Evolutionary conservation across 1,140 invertebrate genomes (phyloP), one percentile per base, ranked within the genome.

Genomic region (Sitodiplosis mosellana): DNA sequence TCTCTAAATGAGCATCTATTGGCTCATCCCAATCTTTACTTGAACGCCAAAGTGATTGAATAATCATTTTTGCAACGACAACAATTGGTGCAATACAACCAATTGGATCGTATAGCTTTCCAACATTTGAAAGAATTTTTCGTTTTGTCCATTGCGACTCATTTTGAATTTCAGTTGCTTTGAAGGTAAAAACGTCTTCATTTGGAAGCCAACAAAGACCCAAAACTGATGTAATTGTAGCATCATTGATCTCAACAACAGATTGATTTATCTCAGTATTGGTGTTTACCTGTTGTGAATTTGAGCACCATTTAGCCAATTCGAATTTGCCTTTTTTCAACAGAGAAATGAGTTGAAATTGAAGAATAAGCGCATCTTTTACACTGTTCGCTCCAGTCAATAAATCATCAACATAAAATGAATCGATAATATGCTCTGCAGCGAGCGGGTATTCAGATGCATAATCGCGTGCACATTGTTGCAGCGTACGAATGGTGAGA

Each of bases 51-150:
- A 70, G 34, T 47, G 58, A 42, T 57, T 71, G 68, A 11, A 71
- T 45, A 6, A 70, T 48, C 7, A 65, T 55, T 55, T 71, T 71
- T 20, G 56, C 55, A 12, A 47, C 49, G 10, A 67, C 54, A 11
- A 58, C 57, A 10, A 64, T 37, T 20, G 68, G 64, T 20, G 55
- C 51, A 11, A 68, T 17, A n/a, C 67, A 50, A 19, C 67, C 67
- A n/a, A 68, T 50, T 20, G 69, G 68, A 53, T 71, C 69, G 51
- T 64, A 71, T 19, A 59, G 54, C 49, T 55, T 51, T 18, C 55
- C 50, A 15, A 54, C 49, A 15, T 46, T 48, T 10, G 56, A 59
- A 15, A 61, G 46, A 46, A 61, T 55, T 10, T 21, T 21, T 15
- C 54, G 14, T 49, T 59, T 61, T 53, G 43, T 52, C n/a, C 41